A percentile compares a stretch with the other conserved stretches of the same genome.
Evolutionary conservation across 2,888 invertebrate genomes (phyloP).

Genomic region (Conistra vaccinii): DNA sequence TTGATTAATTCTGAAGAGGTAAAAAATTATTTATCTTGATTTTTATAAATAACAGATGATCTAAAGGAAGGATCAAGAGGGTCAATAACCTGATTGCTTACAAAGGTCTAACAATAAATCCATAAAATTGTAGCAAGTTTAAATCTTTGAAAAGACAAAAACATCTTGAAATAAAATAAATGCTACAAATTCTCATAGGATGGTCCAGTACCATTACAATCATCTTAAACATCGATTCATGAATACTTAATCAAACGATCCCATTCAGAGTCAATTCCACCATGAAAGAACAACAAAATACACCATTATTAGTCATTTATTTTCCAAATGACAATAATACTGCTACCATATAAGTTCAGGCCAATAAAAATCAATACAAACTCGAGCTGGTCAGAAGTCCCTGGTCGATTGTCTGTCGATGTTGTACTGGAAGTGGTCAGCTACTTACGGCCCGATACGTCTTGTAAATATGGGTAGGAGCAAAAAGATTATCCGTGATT

Average conservation of each 20-base stretch:
- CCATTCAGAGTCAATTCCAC: constrained; percentile 59
- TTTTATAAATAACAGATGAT: not conserved
- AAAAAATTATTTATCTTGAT: not conserved
- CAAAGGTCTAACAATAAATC: not conserved
- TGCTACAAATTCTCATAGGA: not conserved
- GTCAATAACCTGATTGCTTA: not conserved
- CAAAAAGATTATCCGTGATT: constrained; percentile 83
- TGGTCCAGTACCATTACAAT: not conserved
- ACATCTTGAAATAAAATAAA: not conserved
- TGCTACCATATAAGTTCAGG: constrained; percentile 54
- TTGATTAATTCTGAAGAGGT: not conserved
- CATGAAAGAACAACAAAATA: constrained; percentile 55
- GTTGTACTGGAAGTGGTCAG: constrained; percentile 70
- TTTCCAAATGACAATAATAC: constrained; percentile 70
- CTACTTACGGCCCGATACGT: constrained; percentile 79
- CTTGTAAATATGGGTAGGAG: constrained; percentile 75
- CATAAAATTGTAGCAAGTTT: not conserved
- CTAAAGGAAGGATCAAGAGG: not conserved
- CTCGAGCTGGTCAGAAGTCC: constrained; percentile 61
- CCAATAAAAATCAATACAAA: constrained; percentile 67
- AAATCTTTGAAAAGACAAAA: not conserved
- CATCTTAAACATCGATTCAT: constrained; percentile 31
- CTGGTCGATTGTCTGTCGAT: constrained; percentile 41
- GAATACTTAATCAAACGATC: constrained; percentile 44
- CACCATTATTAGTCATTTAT: constrained; percentile 66